phyloP scores from a whole-genome alignment of 2,113 vertebrate genomes.

The Anarrhichthys ocellatus region DNA sequence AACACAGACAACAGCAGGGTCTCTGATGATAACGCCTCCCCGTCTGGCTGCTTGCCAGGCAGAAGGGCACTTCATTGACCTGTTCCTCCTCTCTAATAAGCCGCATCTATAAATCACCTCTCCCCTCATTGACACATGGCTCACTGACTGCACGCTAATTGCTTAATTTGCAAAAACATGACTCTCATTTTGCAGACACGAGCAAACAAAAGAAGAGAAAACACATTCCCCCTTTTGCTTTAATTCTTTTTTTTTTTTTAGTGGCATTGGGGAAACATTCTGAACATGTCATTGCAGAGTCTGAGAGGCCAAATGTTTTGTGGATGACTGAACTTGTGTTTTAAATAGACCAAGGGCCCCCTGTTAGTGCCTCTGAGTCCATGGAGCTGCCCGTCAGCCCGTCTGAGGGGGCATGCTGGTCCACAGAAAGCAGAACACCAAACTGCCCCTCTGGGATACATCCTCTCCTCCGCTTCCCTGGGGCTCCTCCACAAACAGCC shows the following conservation, averaged over 20 bases:
- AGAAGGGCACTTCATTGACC: constrained; percentile 27
- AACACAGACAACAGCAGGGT: constrained; percentile 50
- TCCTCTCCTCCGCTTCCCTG: constrained; percentile 60
- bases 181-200: constrained; percentile 22
- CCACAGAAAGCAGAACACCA: constrained; percentile 66
- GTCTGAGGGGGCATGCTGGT: constrained; percentile 56
- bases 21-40: constrained; percentile 42
- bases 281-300: constrained; percentile 34
- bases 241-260: not conserved
- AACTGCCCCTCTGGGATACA: constrained; percentile 61
- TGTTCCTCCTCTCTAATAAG: constrained; percentile 20
- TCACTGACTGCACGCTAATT: constrained; percentile 1
- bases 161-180: not conserved
- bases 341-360: constrained; percentile 54
- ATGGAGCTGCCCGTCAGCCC: constrained; percentile 48
- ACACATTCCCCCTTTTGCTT: not conserved
- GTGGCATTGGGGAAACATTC: constrained; percentile 25
- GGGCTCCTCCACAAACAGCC: constrained; percentile 41
- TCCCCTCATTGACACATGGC: not conserved
- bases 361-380: constrained; percentile 28
- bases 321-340: constrained; percentile 62
- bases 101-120: constrained; percentile 28
- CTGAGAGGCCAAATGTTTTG: constrained; percentile 52
- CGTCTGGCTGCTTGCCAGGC: constrained; percentile 44
- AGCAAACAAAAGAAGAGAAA: not conserved